These are phyloP conservation scores for Pseudomyrmex flavicornis DNA, from an alignment of 1,140 invertebrate genomes.

Conservation along the genomic window DNA sequence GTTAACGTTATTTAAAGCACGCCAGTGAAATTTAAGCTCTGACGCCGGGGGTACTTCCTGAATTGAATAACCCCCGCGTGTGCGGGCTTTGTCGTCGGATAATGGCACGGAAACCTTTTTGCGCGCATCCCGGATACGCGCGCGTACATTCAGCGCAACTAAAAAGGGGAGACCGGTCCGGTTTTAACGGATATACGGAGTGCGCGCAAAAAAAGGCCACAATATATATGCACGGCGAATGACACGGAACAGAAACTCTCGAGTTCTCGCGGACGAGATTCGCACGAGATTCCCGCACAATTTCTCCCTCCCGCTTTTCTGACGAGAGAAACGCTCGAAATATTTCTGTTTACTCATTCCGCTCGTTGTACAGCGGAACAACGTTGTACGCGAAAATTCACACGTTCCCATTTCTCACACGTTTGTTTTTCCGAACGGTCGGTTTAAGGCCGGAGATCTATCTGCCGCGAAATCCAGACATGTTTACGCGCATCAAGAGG, in stretches of 20 bases:
- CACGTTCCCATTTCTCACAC: too few species aligned
- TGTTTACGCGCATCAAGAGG: too few species aligned
- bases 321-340: constrained; percentile 69
- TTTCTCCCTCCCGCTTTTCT: not conserved
- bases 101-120: constrained; percentile 41
- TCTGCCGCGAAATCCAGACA: too few species aligned
- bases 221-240: constrained; percentile 38
- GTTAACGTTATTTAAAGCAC: not conserved
- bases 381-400: too few species aligned
- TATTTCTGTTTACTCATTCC: constrained; percentile 57
- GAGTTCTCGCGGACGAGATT: constrained; percentile 52
- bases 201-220: constrained; percentile 46
- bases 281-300: constrained; percentile 30
- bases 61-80: not conserved
- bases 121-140: constrained; percentile 10
- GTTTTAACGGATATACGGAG: constrained; percentile 61
- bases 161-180: constrained; percentile 26
- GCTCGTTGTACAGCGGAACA: constrained; percentile 25
- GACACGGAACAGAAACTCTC: constrained; percentile 58
- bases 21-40: not conserved
- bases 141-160: not conserved
- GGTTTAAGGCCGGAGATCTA: too few species aligned
- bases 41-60: not conserved
- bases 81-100: constrained; percentile 24
- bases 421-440: too few species aligned